These are phyloP conservation scores for Zoroaster sp. DNA, from an alignment of 53 echinoderm and acorn worm genomes.

Conservation along the genomic window DNA sequence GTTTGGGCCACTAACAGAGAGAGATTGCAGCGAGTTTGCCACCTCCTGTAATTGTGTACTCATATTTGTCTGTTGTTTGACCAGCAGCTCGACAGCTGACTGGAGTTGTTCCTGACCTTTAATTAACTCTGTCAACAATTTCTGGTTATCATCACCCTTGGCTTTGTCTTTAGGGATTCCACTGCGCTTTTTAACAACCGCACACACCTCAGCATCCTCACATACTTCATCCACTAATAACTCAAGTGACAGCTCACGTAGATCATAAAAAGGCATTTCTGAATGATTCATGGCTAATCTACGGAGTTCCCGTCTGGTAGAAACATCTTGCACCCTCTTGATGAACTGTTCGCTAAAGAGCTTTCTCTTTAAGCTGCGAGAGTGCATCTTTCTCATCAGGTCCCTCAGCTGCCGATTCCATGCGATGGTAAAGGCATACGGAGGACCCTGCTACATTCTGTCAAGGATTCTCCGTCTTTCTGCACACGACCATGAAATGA, in stretches of 20 bases:
- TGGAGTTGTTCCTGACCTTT: conserved; percentile 1
- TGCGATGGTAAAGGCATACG: not conserved
- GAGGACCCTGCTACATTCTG: conserved; percentile 24
- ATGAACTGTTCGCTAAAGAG: not conserved
- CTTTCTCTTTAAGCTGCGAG: not conserved
- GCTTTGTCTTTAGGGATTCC: not conserved
- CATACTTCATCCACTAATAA: not conserved
- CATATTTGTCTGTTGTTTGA: conserved; percentile 6
- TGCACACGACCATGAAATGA: conserved; percentile 28
- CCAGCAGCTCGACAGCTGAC: not conserved
- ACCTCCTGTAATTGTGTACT: not conserved
- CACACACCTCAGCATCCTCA: not conserved
- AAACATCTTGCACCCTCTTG: not conserved
- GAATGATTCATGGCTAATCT: not conserved
- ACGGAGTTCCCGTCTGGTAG: not conserved
- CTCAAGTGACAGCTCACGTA: not conserved
- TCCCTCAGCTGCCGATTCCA: not conserved
- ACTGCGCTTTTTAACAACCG: not conserved
- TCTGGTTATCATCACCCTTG: not conserved
- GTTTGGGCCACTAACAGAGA: not conserved
- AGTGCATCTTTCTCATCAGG: conserved; percentile 9
- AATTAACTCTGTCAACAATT: not conserved
- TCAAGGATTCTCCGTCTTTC: conserved; percentile 33
- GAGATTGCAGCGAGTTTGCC: not conserved
- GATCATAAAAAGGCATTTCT: not conserved